Evolutionary conservation across 2,797 vertebrate species (phyloP).

Genomic region (Thaleichthys pacificus): DNA sequence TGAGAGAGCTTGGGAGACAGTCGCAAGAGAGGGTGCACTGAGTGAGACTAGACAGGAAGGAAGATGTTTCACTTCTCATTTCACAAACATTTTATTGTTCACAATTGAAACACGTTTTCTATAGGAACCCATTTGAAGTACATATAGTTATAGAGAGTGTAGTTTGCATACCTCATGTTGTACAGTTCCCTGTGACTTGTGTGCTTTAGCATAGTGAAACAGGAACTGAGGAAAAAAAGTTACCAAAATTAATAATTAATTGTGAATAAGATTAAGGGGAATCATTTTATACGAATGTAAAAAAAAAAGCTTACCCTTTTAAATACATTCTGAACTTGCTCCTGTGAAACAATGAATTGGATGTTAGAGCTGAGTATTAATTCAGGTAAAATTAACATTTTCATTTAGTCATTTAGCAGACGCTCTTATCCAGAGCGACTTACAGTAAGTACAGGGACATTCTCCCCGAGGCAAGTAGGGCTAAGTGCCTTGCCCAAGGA

Average conservation of each 20-base stretch:
- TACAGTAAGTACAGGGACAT: no score
- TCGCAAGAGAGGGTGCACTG: constrained; percentile 78
- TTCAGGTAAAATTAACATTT: not conserved
- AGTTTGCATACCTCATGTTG: constrained; percentile 63
- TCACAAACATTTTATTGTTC: not conserved
- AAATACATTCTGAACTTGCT: constrained; percentile 76
- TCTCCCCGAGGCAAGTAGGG: no score
- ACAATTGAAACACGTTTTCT: not conserved
- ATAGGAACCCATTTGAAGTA: not conserved
- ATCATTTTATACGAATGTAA: not conserved
- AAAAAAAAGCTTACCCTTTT: constrained; percentile 70
- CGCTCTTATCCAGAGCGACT: no score
- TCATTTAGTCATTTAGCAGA: no score
- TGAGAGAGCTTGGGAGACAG: constrained; percentile 75
- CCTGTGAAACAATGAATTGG: constrained; percentile 49
- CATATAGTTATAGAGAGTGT: not conserved
- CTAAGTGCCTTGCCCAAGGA: no score
- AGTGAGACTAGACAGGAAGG: constrained; percentile 64
- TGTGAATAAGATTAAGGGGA: not conserved
- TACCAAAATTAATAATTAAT: not conserved
- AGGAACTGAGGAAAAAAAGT: constrained; percentile 67
- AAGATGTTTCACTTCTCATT: not conserved
- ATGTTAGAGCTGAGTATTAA: not conserved
- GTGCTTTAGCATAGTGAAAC: constrained; percentile 80
- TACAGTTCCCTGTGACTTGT: constrained; percentile 66